Evolutionary conservation across 2,888 invertebrate genomes (phyloP), one percentile per base, ranked within the genome.

Genomic region (Mythimna impura): DNA sequence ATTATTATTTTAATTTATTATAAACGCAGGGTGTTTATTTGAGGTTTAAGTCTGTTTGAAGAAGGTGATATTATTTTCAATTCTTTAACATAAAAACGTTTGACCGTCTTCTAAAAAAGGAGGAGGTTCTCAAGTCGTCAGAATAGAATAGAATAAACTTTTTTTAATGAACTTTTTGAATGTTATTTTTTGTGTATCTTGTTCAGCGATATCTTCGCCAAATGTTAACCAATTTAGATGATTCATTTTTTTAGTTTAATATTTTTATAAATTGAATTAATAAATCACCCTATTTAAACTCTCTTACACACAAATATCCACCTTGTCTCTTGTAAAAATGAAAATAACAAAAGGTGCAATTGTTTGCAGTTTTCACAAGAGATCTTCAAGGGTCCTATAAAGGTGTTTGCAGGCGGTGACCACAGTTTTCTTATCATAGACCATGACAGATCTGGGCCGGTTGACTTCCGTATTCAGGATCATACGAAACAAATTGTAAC

Each of bases 331-430:
- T n/a, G 0, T 22, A 12, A 22, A 52, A 70, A 66, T 66, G 20
- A 40, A 60, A 71, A 22, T 68, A 66, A 71, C 9, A 60, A 73
- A 66, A 17, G 3, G 3, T 54, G n/a, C 47, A 64, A 80, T 82
- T 87, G 73, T 78, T 92, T 90, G 40, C 92, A 96, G 96, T 94
- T 94, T 73, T 78, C 93, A 5, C 86, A 85, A n/a, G 94, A 95
- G 3, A 74, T 90, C 47, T 92, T 95, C 85, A 92, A 88, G 71
- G 95, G 96, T 10, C 94, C 97, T 0, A 96, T 97, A 73, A 96
- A 96, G 85, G 97, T 98, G 86, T 98, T 97, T 89, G 97, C 98
- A 40, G 99, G 99, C 7, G 99, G 99, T 10, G 98, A 99, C 94
- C 98, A 98, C 90, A 98, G 98, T 86, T 98, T 99, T 91, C 97